Percentiles rank a stretch among this genome's conserved stretches.
These are phyloP conservation scores for Cryptoleucopteryx plumbea DNA, from an alignment of 2,113 vertebrate species.

Conservation along the genomic window DNA sequence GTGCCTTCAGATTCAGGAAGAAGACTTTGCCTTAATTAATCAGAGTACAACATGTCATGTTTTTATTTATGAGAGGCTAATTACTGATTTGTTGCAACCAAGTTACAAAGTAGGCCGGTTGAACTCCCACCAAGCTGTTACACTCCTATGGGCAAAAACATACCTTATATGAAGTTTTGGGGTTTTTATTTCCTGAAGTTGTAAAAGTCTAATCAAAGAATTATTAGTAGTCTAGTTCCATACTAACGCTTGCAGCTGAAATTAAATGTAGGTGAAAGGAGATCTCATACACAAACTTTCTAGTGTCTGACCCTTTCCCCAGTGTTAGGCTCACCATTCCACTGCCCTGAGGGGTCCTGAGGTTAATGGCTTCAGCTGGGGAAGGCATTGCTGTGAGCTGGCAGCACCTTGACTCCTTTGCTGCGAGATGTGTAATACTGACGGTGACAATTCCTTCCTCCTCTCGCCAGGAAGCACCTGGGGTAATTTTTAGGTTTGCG, in stretches of 20 bases:
- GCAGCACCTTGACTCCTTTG: background rate
- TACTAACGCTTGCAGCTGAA: background rate
- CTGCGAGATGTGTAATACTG: fast-evolving
- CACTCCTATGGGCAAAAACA: background rate
- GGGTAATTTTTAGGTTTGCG: background rate
- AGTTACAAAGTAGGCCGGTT: background rate
- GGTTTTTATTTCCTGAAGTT: background rate
- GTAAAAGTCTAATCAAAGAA: background rate
- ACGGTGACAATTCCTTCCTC: background rate
- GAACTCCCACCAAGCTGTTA: background rate
- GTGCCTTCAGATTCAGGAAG: background rate
- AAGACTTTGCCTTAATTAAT: background rate
- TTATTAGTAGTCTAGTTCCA: background rate
- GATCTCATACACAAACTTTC: background rate
- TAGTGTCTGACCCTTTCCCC: background rate
- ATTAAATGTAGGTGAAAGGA: background rate
- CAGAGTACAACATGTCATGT: background rate
- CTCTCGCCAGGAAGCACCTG: background rate
- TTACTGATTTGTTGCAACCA: background rate
- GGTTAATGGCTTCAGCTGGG: background rate
- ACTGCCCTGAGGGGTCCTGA: background rate
- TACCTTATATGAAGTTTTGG: background rate
- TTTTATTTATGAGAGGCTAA: background rate
- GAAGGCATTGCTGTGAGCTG: background rate
- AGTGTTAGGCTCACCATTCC: background rate